Evolutionary conservation across 2,797 vertebrate species (phyloP), one percentile per base, ranked within the genome.

Genomic region (Gephyroberyx darwinii): DNA sequence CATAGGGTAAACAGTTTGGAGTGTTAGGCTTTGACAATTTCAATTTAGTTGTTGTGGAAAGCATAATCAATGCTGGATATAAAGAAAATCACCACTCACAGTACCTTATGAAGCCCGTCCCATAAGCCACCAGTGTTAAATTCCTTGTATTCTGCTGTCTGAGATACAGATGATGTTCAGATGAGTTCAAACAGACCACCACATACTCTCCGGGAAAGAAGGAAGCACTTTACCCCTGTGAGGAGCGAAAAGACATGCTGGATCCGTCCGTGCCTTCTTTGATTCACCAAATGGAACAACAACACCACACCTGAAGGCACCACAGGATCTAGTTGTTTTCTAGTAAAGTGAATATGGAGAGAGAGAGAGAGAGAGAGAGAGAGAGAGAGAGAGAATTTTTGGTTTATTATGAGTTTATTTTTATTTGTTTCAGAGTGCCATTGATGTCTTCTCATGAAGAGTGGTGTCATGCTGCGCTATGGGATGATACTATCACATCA

Each of bases 141-240:
- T 16, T 67, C 41, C 30, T 55, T 13, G 20, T 45, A 33, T n/a
- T 48, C 62, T n/a, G 22, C 43, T 45, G 43, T 14, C 48, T 55
- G n/a, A 57, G 17, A 17, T 12, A 56, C 22, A 57, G 22, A 66
- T 47, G 65, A 45, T 56, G 4, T 41, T 57, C 47, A 48, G 45
- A 43, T 14, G 35, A 37, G 65, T 59, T 62, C 51, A 48, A 68
- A 75, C 65, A 57, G 50, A 62, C 58, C 59, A 58, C 65, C 58
- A 14, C 65, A 69, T 64, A 75, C 51, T 10, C 22, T 52, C n/a
- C 1, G 20, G 54, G 19, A 52, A 64, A 30, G 52, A 64, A 69
- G 59, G 52, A 69, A 63, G 31, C 10, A 30, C 48, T 52, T 45
- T 47, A 39, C 51, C 20, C 41, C 5, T 57, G 41, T 57, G 52